phyloP scores from a whole-genome alignment of 2,113 vertebrate species.

The Pavo muticus region DNA sequence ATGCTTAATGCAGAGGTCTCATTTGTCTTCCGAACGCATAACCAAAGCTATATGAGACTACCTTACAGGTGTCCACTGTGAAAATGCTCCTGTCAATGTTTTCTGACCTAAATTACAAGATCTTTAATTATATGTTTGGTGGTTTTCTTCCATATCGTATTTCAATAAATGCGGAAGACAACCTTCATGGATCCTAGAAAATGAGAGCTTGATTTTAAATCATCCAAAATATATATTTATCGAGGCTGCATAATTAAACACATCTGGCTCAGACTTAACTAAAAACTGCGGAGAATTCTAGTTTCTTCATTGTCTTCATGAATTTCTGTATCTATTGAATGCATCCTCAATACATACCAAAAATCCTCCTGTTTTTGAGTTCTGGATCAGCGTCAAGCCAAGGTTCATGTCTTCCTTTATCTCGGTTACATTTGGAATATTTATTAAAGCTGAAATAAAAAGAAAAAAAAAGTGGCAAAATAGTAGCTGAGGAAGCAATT shows the following conservation, averaged over 20 bases:
- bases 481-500: neutral
- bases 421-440: slow-evolving; percentile 85
- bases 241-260: neutral
- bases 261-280: neutral
- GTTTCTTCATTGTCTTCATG: neutral
- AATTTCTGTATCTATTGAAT: neutral
- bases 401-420: slow-evolving; percentile 86
- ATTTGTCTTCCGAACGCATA: neutral
- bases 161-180: neutral
- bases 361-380: slow-evolving; percentile 78
- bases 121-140: neutral
- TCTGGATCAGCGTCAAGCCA: slow-evolving; percentile 87
- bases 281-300: neutral
- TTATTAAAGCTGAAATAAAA: slow-evolving; percentile 81
- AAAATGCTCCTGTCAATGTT: neutral
- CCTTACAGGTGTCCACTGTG: neutral
- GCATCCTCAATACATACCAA: slow-evolving; percentile 75
- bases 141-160: neutral
- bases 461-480: neutral
- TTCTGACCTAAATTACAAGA: neutral
- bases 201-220: neutral
- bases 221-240: neutral
- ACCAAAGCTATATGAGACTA: neutral
- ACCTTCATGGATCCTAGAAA: neutral
- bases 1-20: too few relatives aligned